Base-by-base conservation (phyloP, 1,140 invertebrate genomes). In the Ectropis grisescens region DNA sequence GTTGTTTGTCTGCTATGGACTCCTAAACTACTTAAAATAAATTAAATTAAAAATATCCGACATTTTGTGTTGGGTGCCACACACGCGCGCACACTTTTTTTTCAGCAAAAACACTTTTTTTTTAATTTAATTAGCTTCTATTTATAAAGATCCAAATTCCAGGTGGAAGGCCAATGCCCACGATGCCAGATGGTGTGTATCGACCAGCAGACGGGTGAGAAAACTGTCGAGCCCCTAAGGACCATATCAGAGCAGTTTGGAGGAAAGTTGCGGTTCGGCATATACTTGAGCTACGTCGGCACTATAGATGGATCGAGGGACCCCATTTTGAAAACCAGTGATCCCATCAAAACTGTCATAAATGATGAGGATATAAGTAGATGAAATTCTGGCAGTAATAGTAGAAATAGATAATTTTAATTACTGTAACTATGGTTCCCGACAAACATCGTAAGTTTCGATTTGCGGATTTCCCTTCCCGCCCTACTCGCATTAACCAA, bases 171-270 rank as follows among this genome's bases (percentile, higher is more conserved):
- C 1, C 85, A 87, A 16, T 98, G 96, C 58, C 89, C 88, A 6
- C 86, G 96, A 35, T 98, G 96, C 71, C 93, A 96, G 78, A 97
- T 97, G 93, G 90, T 98, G 28, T 97, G 95, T 52, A 91, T 97
- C 37, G 90, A 97, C 80, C 95, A 96, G 82, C 82, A 83, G 8
- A 95, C 89, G 8, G 93, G 92, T 1, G 66, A 88, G 56, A 92
- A 91, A 57, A 92, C 91, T 8, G 85, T 90, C 1, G 94, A 96
- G 75, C 93, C 95, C 2, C 75, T 98, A n/a, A 83, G 90, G 38
- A 92, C 94, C 2, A 86, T 97, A 38, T 87, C 90, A 2, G 84
- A 87, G 57, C 82, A 87, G 42, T 89, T 92, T 55, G 82, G 85
- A 40, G 92, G 92, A 10, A 93, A 92, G 85, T 79, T 93, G 37